Base-by-base conservation (phyloP, 2,113 vertebrate genomes). In the Propithecus coquereli region DNA sequence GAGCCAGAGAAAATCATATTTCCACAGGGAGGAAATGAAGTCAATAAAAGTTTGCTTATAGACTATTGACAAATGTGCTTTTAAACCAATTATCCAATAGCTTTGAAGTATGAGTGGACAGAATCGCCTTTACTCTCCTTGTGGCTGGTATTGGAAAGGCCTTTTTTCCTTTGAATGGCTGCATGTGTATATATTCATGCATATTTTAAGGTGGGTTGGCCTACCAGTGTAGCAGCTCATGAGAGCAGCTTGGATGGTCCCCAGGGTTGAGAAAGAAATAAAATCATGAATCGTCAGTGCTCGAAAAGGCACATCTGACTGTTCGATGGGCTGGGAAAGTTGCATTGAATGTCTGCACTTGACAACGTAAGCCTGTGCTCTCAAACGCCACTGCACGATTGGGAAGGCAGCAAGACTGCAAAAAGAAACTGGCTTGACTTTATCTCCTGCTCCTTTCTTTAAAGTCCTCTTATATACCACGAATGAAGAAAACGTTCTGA, bases 211-310 rank as follows among this genome's bases (percentile, higher is more conserved):
- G 50, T 63, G 40, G 10, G 7, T 34, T 81, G n/a, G 5, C 16
- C 10, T 59, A 82, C 20, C 9, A 76, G 11, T 27, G 71, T 97
- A 54, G 52, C 52, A 54, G 52, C 52, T 54, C 52, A 5, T 0
- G 4, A 94, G 50, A 92, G 3, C 40, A 88, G 43, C n/a, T 83
- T 70, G 70, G 87, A 8, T 0, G 71, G 43, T 65, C 45, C 47
- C 50, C 40, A 40, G 45, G 6, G 0, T 81, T 82, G 93, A 70
- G 61, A 91, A 61, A 83, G 70, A 37, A 95, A 95, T 37, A 32
- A 97, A 97, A 85, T 96, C 20, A 87, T 83, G 95, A 96, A 94
- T 97, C 96, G 96, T 54, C 74, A 45, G 37, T 87, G 94, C 68
- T 97, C 45, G 86, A 65, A 37, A 40, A 47, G 65, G 47, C 87